Base-by-base conservation (phyloP, 1,140 invertebrate species). In the Macrobrachium rosenbergii region DNA sequence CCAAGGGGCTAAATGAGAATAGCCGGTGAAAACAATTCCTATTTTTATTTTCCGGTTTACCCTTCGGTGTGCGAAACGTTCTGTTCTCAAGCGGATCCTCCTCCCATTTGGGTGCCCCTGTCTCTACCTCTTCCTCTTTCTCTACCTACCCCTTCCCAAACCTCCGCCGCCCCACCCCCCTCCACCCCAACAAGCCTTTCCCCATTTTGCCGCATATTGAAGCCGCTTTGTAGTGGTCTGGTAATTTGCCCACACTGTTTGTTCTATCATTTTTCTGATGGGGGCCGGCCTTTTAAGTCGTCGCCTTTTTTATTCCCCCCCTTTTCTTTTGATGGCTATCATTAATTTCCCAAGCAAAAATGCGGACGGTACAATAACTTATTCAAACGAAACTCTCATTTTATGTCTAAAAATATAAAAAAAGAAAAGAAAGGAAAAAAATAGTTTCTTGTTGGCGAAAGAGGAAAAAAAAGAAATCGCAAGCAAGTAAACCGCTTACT, bases 241-340 rank as follows among this genome's bases (percentile, higher is more conserved):
- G 45, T 86, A 86, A 86, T 86, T 86, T 86, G 59, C 76, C 83
- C 83, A 79, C 62, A n/a, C 72, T 86, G 83, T 86, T 86, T 86
- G 83, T 79, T 86, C 77, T 86, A 37, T 23, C 77, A 80, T 86
- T 86, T 86, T 80, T 80, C 17, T 37, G 63, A 79, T 79, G 83
- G 78, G 76, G 52, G 43, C 63, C 83, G 28, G 59, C 76, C 83
- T 86, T 86, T 86, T 86, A 86, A 69, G 23, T 80, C 23, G 28
- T 60, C 45, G 21, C 60, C 43, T 64, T 69, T 79, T 82, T 82
- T 82, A 75, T 79, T 86, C 59, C 63, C 63, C 37, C 23, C 16
- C 76, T 76, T 78, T 72, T 86, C 83, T 86, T 86, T 86, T 86
- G 83, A 86, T 86, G 83, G 63, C 21, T 58, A 72, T 79, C 83